Percentiles rank a stretch among this genome's conserved stretches.
Conservation (phyloP, 2,113 vertebrate genomes). For the Dromaius novaehollandiae region DNA sequence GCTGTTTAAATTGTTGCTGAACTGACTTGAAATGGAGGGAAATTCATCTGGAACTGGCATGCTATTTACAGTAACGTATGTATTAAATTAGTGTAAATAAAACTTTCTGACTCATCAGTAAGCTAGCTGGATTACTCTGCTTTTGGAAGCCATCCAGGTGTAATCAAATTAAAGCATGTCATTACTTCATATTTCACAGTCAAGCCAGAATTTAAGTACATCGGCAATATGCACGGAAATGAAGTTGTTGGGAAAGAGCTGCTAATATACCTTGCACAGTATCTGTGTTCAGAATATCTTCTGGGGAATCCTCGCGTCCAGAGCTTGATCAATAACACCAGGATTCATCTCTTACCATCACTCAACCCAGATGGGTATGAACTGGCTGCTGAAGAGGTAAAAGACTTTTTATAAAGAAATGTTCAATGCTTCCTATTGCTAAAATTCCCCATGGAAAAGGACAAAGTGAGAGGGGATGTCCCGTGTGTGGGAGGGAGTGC, state of each 20-base stretch:
- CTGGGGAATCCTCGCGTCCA: conserved; percentile 89
- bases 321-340: conserved; percentile 90
- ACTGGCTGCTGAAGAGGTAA: conserved; percentile 93
- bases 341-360: conserved; percentile 93
- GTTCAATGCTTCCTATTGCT: neutral
- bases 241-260: conserved; percentile 94
- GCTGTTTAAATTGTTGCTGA: neutral
- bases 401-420: neutral
- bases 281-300: conserved; percentile 92
- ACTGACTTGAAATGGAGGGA: neutral
- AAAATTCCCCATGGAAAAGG: neutral
- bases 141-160: conserved; percentile 5
- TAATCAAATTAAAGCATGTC: conserved; percentile 25
- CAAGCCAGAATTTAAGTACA: conserved; percentile 93
- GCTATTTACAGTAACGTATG: neutral
- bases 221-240: conserved; percentile 98
- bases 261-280: conserved; percentile 91
- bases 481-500: accelerated
- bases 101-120: neutral
- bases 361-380: conserved; percentile 99
- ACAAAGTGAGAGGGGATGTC: neutral
- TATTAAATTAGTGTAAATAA: conserved; percentile 8
- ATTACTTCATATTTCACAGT: conserved; percentile 76
- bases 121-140: neutral
- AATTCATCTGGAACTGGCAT: neutral